A percentile compares a stretch with the other conserved stretches of the same genome.
phyloP scores from a whole-genome alignment of 2,888 invertebrate species.

The Sinhomidia bicolor region DNA sequence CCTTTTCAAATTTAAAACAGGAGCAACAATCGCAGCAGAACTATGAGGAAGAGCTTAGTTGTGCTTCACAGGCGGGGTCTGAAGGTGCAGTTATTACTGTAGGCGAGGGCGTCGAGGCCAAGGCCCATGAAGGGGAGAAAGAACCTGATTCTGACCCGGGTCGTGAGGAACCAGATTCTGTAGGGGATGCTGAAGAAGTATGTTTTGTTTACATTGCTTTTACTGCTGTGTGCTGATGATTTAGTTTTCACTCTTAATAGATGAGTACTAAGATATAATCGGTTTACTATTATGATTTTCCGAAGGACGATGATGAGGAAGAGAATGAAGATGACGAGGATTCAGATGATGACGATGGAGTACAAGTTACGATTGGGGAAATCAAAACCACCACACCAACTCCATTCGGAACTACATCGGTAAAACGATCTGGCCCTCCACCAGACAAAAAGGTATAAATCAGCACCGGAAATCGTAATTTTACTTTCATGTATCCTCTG shows the following conservation, averaged over 20 bases:
- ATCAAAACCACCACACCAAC: conserved; percentile 87
- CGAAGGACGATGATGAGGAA: conserved; percentile 70
- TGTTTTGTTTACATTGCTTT: neutral
- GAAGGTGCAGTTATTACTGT: conserved; percentile 76
- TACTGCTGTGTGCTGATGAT: no score
- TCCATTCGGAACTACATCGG: conserved; percentile 83
- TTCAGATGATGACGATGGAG: conserved; percentile 89
- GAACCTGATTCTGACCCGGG: conserved; percentile 28
- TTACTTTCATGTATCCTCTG: no score
- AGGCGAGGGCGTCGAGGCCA: conserved; percentile 65
- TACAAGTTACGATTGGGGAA: conserved; percentile 96
- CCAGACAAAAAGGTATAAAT: conserved; percentile 82
- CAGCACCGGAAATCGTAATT: no score
- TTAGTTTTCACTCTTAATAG: neutral
- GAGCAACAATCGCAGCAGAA: conserved; percentile 79
- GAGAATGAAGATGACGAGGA: conserved; percentile 84
- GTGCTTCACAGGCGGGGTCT: conserved; percentile 15
- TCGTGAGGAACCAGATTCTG: neutral
- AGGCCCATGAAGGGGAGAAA: conserved; percentile 61
- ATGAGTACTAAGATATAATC: neutral
- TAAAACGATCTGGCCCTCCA: conserved; percentile 84
- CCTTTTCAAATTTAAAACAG: conserved; percentile 83
- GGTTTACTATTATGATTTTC: neutral
- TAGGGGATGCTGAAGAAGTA: neutral
- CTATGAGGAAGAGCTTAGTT: conserved; percentile 31